These are phyloP conservation scores for Sycophaga agraensis DNA, from an alignment of 1,140 invertebrate genomes.

Conservation along the genomic window DNA sequence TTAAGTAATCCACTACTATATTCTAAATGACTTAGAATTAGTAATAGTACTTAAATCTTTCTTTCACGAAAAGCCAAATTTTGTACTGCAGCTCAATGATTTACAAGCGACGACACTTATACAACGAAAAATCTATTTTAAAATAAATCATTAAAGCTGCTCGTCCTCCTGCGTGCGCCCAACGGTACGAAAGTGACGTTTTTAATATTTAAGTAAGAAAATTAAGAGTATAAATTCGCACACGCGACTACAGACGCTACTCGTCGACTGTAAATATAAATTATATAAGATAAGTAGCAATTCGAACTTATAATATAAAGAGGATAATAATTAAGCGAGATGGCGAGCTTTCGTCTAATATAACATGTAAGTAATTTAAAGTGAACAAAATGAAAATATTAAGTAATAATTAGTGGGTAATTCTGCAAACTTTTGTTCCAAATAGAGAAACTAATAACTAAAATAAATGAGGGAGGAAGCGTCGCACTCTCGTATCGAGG, in stretches of 20 bases:
- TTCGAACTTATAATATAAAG: slow-evolving; percentile 3
- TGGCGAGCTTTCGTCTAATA: slow-evolving; percentile 1
- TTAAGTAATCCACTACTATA: too few relatives aligned
- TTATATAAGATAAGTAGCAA: slow-evolving; percentile 3
- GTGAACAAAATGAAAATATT: too few relatives aligned
- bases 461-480: not conserved
- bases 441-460: slow-evolving; percentile 7
- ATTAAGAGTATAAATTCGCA: not conserved
- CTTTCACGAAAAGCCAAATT: not conserved
- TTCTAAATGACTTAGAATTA: too few relatives aligned
- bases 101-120: not conserved
- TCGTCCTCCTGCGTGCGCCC: not conserved
- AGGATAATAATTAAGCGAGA: not conserved
- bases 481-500: not conserved
- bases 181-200: slow-evolving; percentile 6
- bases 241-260: not conserved
- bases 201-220: not conserved
- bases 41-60: slow-evolving; percentile 6
- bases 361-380: not conserved
- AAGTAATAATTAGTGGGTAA: slow-evolving; percentile 19
- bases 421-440: slow-evolving; percentile 4
- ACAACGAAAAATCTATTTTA: slow-evolving; percentile 4
- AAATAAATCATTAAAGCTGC: slow-evolving; percentile 15
- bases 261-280: slow-evolving; percentile 16
- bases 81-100: not conserved